phyloP scores from a whole-genome alignment of 2,888 invertebrate species.

The Nemotelus pantherinus region DNA sequence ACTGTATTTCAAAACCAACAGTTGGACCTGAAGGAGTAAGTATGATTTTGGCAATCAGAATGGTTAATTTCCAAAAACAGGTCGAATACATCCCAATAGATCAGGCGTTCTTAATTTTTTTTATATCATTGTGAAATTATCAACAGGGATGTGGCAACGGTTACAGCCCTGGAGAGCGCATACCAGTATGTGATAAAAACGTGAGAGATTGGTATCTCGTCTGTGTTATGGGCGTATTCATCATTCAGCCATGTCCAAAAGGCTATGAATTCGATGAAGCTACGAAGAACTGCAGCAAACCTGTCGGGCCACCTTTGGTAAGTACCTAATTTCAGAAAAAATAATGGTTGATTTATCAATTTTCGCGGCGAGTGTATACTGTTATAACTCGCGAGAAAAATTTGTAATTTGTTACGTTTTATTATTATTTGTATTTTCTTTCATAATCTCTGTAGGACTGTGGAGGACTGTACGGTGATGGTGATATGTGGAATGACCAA shows the following conservation, averaged over 20 bases:
- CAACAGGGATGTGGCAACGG: slow-evolving; percentile 6
- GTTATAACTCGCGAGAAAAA: not conserved
- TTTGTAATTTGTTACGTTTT: not conserved
- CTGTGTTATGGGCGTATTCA: slow-evolving; percentile 21
- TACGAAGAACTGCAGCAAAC: not conserved
- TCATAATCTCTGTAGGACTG: not conserved
- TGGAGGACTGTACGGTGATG: not conserved
- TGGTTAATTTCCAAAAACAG: not conserved
- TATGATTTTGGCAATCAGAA: not conserved
- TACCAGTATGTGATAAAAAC: not conserved
- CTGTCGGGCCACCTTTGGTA: not conserved
- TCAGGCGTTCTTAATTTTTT: not conserved
- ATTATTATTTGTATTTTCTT: not conserved
- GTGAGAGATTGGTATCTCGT: not conserved
- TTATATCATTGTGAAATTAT: not conserved
- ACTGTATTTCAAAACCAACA: not conserved
- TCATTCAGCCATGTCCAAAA: not conserved
- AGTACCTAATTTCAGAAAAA: not conserved
- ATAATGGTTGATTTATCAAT: not conserved
- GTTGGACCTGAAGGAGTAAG: slow-evolving; percentile 10
- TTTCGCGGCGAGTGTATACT: not conserved
- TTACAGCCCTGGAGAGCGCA: not conserved
- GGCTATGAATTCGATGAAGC: not conserved
- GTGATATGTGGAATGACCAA: not conserved
- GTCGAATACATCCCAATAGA: not conserved